A percentile compares a stretch with the other conserved stretches of the same genome.
Conservation (phyloP, 2,113 vertebrate species). For the Melanotaenia duboulayi region DNA sequence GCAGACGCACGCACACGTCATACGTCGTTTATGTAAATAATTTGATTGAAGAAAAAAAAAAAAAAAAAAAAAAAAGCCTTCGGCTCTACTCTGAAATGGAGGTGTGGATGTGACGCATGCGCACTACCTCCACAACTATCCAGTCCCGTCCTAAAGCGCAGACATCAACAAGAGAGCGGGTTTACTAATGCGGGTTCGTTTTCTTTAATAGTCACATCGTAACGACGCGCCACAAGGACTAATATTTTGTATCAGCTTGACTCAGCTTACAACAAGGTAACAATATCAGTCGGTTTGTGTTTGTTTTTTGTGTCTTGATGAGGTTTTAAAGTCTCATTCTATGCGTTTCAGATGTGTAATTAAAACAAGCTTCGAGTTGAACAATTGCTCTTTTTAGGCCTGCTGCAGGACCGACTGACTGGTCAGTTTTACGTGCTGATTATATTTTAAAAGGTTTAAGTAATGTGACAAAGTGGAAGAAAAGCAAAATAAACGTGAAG, state of each 20-base stretch:
- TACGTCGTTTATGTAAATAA: slow-evolving; percentile 79
- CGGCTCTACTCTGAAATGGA: slow-evolving; percentile 80
- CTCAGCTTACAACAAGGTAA: slow-evolving; percentile 68
- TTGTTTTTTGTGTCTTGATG: neutral
- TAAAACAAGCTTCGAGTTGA: slow-evolving; percentile 68
- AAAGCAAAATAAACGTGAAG: neutral
- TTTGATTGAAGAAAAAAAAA: slow-evolving; percentile 87
- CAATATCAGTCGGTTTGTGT: neutral
- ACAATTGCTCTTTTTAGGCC: slow-evolving; percentile 59
- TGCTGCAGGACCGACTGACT: slow-evolving; percentile 3
- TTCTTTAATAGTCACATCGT: slow-evolving; percentile 58
- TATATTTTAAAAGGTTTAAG: neutral
- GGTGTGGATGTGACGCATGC: slow-evolving; percentile 86
- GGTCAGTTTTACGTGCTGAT: neutral
- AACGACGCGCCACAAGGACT: slow-evolving; percentile 34
- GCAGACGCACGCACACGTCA: slow-evolving; percentile 84
- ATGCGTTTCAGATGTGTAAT: slow-evolving; percentile 8
- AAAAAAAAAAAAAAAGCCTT: slow-evolving; percentile 69
- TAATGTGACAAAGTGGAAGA: neutral
- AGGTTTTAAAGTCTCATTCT: too few species aligned
- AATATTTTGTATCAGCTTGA: slow-evolving; percentile 35
- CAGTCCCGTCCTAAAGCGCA: slow-evolving; percentile 76
- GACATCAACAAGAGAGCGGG: slow-evolving; percentile 81
- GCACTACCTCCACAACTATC: slow-evolving; percentile 76
- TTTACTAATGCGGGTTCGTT: slow-evolving; percentile 69